A percentile compares a stretch with the other conserved stretches of the same genome.
These are phyloP conservation scores for Chrysemys picta DNA, from an alignment of 2,113 vertebrate genomes.

Conservation along the genomic window DNA sequence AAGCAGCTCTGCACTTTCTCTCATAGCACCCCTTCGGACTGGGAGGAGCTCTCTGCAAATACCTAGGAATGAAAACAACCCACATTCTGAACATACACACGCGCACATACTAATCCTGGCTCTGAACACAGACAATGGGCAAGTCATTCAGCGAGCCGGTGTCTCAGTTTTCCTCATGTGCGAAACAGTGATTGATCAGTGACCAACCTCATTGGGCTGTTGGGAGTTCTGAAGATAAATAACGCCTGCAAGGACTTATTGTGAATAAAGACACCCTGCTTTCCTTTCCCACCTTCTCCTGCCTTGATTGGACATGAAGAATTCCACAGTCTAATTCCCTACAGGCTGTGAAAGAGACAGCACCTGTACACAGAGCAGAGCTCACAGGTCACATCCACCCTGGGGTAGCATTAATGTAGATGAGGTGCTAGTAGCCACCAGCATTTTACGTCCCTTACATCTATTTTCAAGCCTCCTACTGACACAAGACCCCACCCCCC, in stretches of 20 bases:
- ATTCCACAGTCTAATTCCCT: no score
- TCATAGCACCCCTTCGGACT: neutral
- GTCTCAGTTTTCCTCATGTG: neutral
- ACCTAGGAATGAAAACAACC: neutral
- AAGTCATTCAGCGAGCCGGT: neutral
- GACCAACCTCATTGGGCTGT: neutral
- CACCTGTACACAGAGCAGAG: no score
- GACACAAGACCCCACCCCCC: no score
- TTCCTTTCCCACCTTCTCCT: no score
- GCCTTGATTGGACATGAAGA: no score
- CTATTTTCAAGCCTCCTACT: no score
- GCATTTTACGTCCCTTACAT: no score
- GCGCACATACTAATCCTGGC: neutral
- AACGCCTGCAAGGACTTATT: neutral
- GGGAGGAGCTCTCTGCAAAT: neutral
- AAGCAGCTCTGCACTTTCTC: neutral
- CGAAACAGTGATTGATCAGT: neutral
- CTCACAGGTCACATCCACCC: no score
- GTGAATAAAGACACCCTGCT: no score
- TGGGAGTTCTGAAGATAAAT: neutral
- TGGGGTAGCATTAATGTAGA: no score
- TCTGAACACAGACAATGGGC: neutral
- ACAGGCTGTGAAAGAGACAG: no score
- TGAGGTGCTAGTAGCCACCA: no score
- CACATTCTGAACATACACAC: neutral